Evolutionary conservation across 2,113 vertebrate species (phyloP).

Genomic region (Choloepus hoffmanni): DNA sequence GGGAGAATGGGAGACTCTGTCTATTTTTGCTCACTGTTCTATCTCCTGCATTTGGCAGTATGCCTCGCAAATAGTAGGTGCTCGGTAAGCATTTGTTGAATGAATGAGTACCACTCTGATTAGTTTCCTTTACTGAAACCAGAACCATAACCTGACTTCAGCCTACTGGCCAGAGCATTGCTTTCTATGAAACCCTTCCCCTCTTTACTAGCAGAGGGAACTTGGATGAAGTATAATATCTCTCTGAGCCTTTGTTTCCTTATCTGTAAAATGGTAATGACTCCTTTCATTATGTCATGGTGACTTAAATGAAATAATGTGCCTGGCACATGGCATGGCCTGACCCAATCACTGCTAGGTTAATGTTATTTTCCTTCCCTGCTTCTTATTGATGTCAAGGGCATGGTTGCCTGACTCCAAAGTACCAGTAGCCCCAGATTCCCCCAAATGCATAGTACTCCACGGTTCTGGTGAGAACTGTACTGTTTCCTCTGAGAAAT

Average conservation of each 20-base stretch:
- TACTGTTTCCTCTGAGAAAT: background rate
- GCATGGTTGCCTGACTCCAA: background rate
- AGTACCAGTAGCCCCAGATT: background rate
- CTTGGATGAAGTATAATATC: background rate
- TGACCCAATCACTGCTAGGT: background rate
- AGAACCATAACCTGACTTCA: background rate
- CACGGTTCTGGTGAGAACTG: background rate
- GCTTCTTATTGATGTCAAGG: background rate
- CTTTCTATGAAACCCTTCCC: background rate
- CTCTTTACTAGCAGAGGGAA: background rate
- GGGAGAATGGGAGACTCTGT: background rate
- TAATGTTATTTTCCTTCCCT: background rate
- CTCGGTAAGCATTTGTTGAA: background rate
- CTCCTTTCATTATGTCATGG: background rate
- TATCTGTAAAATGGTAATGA: conserved; percentile 3
- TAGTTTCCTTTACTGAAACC: background rate
- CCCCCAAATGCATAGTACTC: background rate
- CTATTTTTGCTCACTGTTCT: background rate
- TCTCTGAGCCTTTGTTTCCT: background rate
- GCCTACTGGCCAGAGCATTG: background rate
- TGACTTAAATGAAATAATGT: background rate
- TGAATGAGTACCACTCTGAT: background rate
- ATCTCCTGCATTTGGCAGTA: background rate
- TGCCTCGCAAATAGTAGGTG: background rate
- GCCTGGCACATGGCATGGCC: background rate